These are phyloP conservation scores for Hecatera dysodea DNA, from an alignment of 2,888 invertebrate species.

Conservation along the genomic window DNA sequence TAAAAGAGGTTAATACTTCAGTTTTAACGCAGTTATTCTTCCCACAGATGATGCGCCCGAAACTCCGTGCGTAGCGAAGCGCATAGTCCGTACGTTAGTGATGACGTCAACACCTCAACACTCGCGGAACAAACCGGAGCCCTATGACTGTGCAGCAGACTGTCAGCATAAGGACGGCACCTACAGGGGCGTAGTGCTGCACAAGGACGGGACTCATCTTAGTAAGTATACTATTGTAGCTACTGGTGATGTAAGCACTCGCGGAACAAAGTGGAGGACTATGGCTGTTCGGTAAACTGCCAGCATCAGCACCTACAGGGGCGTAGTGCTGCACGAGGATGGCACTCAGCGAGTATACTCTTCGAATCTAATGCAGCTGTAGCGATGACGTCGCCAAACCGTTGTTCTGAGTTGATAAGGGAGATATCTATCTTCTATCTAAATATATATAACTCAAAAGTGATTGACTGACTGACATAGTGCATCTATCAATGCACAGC, in stretches of 20 bases:
- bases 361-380: no score
- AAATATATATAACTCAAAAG: no score
- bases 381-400: no score
- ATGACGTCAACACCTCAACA: constrained; percentile 85
- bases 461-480: no score
- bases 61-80: constrained; percentile 77
- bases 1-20: no score
- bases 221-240: constrained; percentile 71
- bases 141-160: constrained; percentile 59
- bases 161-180: constrained; percentile 80
- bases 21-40: not conserved
- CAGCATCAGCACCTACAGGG: constrained; percentile 83
- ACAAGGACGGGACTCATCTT: constrained; percentile 87
- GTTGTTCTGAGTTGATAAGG: no score
- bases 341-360: constrained; percentile 82
- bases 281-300: constrained; percentile 56
- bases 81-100: constrained; percentile 76
- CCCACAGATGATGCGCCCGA: constrained; percentile 76
- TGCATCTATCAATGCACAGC: no score
- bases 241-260: constrained; percentile 81
- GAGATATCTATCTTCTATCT: no score
- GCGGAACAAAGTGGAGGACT: constrained; percentile 51
- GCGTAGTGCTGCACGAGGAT: constrained; percentile 83
- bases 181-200: constrained; percentile 83
- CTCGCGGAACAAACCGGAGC: constrained; percentile 51